Evolutionary conservation across 2,888 invertebrate genomes (phyloP), one percentile per base, ranked within the genome.

Genomic region (Pristionchus japonicus): DNA sequence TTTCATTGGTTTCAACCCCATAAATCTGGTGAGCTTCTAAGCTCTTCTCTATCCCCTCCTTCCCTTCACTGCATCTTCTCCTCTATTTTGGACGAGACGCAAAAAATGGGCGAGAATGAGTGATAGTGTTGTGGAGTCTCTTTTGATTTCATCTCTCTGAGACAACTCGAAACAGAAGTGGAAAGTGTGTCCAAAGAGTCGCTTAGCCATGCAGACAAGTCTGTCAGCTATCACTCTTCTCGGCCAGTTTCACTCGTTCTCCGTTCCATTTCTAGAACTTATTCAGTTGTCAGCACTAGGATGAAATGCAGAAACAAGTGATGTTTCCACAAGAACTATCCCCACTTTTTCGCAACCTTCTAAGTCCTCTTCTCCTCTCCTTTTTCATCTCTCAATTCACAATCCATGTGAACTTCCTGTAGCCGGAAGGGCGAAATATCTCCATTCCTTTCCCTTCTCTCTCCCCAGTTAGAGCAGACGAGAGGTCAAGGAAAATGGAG

Each of bases 351-450:
- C 64, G 64, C 64, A 67, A 67, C 64, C 57, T 57, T 57, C 57
- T 15, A 4, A 20, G 4, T 31, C 31, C 31, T 31, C 40, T 74
- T 74, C 23, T 74, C 31, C 40, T 37, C 74, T 20, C 23, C 40
- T 37, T 40, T 74, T 37, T 40, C 40, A 40, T 37, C 74, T 40
- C 74, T 40, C 74, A 40, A 74, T 74, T 37, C 40, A 40, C 37
- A 74, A 74, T 74, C 74, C 74, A 74, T 20, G 74, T 74, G 74
- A 74, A 74, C 74, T 74, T 74, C 74, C 74, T 74, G 74, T 74
- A 11, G 74, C 6, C 74, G 74, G 74, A 74, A 40, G 64, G 64
- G 37, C 74, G 74, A 40, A 23, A 37, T 27, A 74, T 40, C 40
- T 31, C 40, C 23, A 23, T 23, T 40, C 40, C 74, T 27, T 40